Evolutionary conservation across 2,888 invertebrate genomes (phyloP).

Genomic region (Caenorhabditis sp.): DNA sequence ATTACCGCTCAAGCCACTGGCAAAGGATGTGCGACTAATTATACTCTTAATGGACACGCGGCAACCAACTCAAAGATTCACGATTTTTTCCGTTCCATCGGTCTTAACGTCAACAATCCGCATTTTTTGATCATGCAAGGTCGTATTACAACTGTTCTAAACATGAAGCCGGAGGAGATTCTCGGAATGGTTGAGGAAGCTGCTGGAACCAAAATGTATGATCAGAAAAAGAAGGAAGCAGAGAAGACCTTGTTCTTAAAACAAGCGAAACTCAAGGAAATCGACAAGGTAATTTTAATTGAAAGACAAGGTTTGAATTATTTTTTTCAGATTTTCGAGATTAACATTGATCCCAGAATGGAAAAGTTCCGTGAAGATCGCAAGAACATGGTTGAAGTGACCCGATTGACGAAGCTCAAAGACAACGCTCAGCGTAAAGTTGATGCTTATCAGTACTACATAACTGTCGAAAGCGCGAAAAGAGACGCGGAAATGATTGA

Average conservation of each 20-base stretch:
- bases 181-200: constrained; percentile 99
- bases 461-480: constrained; percentile 8
- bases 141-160: constrained; percentile 96
- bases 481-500: constrained; percentile 81
- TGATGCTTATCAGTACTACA: constrained; percentile 42
- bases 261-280: constrained; percentile 92
- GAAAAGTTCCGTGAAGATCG: constrained; percentile 89
- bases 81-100: constrained; percentile 97
- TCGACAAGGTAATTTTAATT: constrained; percentile 84
- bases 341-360: constrained; percentile 88
- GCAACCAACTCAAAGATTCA: constrained; percentile 88
- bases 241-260: constrained; percentile 94
- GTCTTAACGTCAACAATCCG: constrained; percentile 98
- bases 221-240: constrained; percentile 92
- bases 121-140: constrained; percentile 99
- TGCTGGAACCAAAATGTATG: constrained; percentile 97
- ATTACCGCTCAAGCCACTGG: constrained; percentile 52
- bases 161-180: constrained; percentile 98
- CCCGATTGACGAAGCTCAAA: constrained; percentile 26
- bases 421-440: constrained; percentile 41
- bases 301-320: too few relatives aligned
- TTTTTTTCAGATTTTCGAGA: constrained; percentile 85
- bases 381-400: constrained; percentile 91
- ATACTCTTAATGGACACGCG: constrained; percentile 93
- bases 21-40: constrained; percentile 87